Base-by-base conservation (phyloP, 2,797 vertebrate genomes). In the Pelobates cultripes region DNA sequence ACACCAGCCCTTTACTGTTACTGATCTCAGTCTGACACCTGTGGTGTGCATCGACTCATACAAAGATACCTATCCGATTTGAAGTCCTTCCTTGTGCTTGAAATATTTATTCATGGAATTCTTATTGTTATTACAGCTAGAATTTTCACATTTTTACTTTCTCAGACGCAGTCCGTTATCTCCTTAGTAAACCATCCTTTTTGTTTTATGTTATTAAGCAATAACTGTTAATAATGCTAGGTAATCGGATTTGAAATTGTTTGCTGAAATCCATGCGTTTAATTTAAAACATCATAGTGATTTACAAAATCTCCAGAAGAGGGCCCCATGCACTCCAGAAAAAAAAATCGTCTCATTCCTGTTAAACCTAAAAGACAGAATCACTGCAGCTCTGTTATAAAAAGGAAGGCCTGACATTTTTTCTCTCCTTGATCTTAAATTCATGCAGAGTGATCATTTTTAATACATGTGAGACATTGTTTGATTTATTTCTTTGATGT, bases 301-400 rank as follows among this genome's bases (percentile, higher is more conserved):
- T 75, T 83, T 82, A 77, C 78, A 15, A 57, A 89, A 87, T 89
- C 91, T 94, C 93, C 94, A 94, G 93, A 93, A 94, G 93, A 93
- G 94, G 94, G 93, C 94, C 90, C 92, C 90, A 88, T 88, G 81
- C 75, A 87, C 94, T 93, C 89, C 87, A 44, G 86, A 86, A 90
- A 84, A 88, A 93, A 89, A 81, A 71, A 69, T 40, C 4, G 10
- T 41, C 15, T 28, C 42, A 51, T 51, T 2, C 28, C 28, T 28
- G 28, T 28, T 28, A 28, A 28, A 28, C 28, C 28, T 28, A 28
- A 28, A 28, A 72, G 47, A 45, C 53, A 43, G 78, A 75, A 83
- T 83, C 75, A 66, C 67, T 53, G 74, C 57, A 66, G 10, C 43
- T 61, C 61, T 66, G 43, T 67, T 69, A 63, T 67, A 45, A 61